phyloP scores from a whole-genome alignment of 2,113 vertebrate genomes.

The Pluvialis apricaria region DNA sequence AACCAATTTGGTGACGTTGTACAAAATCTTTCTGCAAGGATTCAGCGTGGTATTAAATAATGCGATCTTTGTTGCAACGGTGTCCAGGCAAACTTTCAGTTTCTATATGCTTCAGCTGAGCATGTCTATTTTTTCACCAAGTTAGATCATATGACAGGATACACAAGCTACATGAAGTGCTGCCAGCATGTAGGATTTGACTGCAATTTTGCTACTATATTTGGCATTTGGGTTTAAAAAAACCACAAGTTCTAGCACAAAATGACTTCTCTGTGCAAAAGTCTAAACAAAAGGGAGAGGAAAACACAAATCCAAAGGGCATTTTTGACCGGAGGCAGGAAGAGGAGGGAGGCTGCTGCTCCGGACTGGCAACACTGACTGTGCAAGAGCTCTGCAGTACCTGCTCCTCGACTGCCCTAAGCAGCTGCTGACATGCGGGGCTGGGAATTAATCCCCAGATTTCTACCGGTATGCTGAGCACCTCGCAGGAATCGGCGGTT shows the following conservation, averaged over 20 bases:
- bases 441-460: neutral
- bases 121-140: slow-evolving; percentile 23
- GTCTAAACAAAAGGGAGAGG: neutral
- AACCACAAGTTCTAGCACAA: neutral
- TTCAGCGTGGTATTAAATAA: neutral
- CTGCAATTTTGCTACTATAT: slow-evolving; percentile 26
- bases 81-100: slow-evolving; percentile 11
- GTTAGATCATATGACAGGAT: slow-evolving; percentile 45
- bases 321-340: neutral
- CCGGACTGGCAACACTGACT: neutral
- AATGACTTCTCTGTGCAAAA: slow-evolving; percentile 7
- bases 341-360: neutral
- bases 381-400: neutral
- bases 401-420: neutral
- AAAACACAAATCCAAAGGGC: neutral
- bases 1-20: neutral
- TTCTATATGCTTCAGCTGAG: slow-evolving; percentile 21
- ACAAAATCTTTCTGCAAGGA: neutral
- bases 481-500: neutral
- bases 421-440: neutral
- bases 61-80: neutral
- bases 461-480: neutral
- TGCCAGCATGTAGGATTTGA: slow-evolving; percentile 16
- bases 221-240: neutral
- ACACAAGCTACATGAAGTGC: slow-evolving; percentile 3